Conservation (phyloP, 2,888 invertebrate species). For the Netelia inedita region DNA sequence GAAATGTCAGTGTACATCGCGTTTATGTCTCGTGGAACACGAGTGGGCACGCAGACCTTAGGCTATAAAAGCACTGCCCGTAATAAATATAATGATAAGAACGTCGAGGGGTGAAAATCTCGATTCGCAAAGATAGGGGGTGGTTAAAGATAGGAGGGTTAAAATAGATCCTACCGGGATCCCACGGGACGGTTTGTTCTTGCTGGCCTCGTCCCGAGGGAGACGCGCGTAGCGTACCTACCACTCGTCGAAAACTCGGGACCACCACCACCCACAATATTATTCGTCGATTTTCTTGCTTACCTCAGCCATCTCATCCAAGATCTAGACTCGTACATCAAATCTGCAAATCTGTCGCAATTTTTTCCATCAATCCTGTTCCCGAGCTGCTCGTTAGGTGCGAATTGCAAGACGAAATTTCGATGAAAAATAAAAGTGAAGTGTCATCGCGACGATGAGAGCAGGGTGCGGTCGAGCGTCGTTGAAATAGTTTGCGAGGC, state of each 20-base stretch:
- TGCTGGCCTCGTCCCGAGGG: slow-evolving; percentile 80
- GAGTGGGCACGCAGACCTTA: background rate
- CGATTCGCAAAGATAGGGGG: slow-evolving; percentile 42
- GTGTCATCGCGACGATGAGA: background rate
- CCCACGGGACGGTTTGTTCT: slow-evolving; percentile 83
- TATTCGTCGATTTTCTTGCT: too few relatives aligned
- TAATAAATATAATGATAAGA: background rate
- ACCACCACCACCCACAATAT: slow-evolving; percentile 61
- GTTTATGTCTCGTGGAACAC: too few relatives aligned
- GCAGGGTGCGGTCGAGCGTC: slow-evolving; percentile 41
- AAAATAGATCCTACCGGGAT: slow-evolving; percentile 56
- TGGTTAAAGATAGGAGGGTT: slow-evolving; percentile 46
- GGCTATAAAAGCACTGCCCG: background rate
- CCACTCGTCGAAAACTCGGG: background rate
- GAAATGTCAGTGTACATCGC: too few relatives aligned
- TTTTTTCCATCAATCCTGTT: too few relatives aligned
- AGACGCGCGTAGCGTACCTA: slow-evolving; percentile 71
- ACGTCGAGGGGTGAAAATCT: slow-evolving; percentile 31
- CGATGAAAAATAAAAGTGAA: background rate
- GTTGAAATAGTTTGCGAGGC: slow-evolving; percentile 51
- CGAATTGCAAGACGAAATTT: too few relatives aligned
- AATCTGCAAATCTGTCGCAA: too few relatives aligned
- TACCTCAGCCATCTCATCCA: slow-evolving; percentile 63
- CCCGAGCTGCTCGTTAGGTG: too few relatives aligned
- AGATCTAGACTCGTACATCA: slow-evolving; percentile 16